Percentiles rank a stretch among this genome's conserved stretches.
These are phyloP conservation scores for Galerucella nymphaeae DNA, from an alignment of 2,888 invertebrate genomes.

Conservation along the genomic window DNA sequence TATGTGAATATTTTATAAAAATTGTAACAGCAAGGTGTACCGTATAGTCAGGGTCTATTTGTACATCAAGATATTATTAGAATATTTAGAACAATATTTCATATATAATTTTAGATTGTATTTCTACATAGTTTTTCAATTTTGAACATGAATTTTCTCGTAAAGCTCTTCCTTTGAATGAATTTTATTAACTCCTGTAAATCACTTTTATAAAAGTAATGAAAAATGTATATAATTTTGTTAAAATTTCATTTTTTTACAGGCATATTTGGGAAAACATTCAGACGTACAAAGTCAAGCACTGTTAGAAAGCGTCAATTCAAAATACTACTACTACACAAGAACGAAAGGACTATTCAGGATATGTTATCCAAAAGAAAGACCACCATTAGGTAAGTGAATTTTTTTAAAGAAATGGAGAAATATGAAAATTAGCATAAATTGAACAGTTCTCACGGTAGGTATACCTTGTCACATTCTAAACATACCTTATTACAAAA, in stretches of 20 bases:
- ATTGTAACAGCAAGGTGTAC: neutral
- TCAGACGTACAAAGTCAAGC: conserved; percentile 75
- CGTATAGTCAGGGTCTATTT: neutral
- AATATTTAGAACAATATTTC: too few relatives aligned
- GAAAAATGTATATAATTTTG: too few relatives aligned
- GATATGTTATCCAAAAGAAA: conserved; percentile 92
- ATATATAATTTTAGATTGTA: too few relatives aligned
- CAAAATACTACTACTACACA: conserved; percentile 89
- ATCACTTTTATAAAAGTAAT: neutral
- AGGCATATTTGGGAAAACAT: conserved; percentile 82
- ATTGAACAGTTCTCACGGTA: conserved; percentile 28
- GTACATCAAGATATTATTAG: too few relatives aligned
- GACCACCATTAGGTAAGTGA: conserved; percentile 81
- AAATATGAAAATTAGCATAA: conserved; percentile 22
- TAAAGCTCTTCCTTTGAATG: too few relatives aligned
- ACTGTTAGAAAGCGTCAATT: conserved; percentile 82
- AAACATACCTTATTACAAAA: conserved; percentile 10
- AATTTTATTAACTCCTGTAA: too few relatives aligned
- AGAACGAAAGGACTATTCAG: conserved; percentile 94
- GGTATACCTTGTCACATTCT: conserved; percentile 21
- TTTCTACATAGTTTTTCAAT: too few relatives aligned
- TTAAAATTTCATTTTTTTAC: too few relatives aligned
- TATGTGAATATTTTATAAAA: neutral
- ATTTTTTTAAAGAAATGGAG: neutral
- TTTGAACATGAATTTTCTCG: too few relatives aligned